These are phyloP conservation scores for Buathra laborator DNA, from an alignment of 2,888 invertebrate species.

Conservation along the genomic window DNA sequence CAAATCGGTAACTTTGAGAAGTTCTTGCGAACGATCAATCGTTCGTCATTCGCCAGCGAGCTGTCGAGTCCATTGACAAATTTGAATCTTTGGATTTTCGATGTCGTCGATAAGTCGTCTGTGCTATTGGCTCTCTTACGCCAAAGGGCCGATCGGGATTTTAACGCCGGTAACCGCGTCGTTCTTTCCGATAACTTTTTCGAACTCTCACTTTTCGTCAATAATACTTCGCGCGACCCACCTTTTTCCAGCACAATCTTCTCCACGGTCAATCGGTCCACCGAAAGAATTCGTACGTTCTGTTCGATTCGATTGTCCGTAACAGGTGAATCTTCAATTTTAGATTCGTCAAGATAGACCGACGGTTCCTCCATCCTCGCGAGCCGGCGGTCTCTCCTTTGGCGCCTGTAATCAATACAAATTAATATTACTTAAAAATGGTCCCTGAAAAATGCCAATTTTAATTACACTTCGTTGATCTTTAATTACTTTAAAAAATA, in stretches of 20 bases:
- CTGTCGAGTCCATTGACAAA: conserved; percentile 37
- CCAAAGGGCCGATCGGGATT: conserved; percentile 37
- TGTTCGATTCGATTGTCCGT: conserved; percentile 31
- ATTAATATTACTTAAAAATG: background rate
- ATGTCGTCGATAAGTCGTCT: conserved; percentile 44
- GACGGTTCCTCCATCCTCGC: conserved; percentile 70
- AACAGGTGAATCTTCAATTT: conserved; percentile 19
- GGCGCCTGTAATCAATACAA: conserved; percentile 67
- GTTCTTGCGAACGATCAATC: conserved; percentile 35
- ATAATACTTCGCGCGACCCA: conserved; percentile 73
- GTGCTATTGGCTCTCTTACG: conserved; percentile 59
- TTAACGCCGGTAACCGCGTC: conserved; percentile 47
- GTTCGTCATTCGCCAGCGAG: conserved; percentile 32
- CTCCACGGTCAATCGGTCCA: conserved; percentile 77
- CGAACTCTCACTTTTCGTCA: conserved; percentile 75
- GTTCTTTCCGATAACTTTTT: conserved; percentile 68
- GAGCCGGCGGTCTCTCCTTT: conserved; percentile 10
- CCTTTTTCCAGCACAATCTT: conserved; percentile 75
- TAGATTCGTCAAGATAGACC: conserved; percentile 49
- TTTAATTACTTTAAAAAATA: too few relatives aligned
- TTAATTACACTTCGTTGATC: background rate
- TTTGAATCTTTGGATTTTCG: conserved; percentile 48
- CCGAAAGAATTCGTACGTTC: conserved; percentile 73
- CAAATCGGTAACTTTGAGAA: conserved; percentile 65
- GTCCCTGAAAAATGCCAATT: background rate